Evolutionary conservation across 2,797 vertebrate genomes (phyloP).

Genomic region (Ficedula albicollis): DNA sequence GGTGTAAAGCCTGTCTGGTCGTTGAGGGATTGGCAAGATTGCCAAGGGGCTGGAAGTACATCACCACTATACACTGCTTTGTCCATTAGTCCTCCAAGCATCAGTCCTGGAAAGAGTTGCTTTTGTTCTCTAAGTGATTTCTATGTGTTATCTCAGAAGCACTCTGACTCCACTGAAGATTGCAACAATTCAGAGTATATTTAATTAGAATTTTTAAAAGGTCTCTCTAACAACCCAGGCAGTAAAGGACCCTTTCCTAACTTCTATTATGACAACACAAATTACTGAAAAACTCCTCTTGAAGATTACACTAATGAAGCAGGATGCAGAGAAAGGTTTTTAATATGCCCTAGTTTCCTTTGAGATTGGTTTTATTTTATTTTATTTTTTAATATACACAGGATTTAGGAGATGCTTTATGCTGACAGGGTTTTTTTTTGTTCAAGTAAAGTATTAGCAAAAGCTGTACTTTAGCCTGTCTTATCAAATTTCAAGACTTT

Average conservation of each 20-base stretch:
- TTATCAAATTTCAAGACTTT: constrained; percentile 15
- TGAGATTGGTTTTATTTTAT: neutral
- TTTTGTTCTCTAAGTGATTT: neutral
- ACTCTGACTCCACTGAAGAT: neutral
- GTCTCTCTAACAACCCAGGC: neutral
- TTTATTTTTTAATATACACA: constrained; percentile 48
- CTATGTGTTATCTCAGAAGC: neutral
- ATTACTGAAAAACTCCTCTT: neutral
- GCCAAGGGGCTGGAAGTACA: neutral
- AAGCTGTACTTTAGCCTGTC: neutral
- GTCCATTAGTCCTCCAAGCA: neutral
- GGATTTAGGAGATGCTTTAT: neutral
- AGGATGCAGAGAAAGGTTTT: neutral
- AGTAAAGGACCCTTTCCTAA: neutral
- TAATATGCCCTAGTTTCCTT: neutral
- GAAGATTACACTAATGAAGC: neutral
- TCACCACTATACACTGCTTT: neutral
- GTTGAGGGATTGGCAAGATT: neutral
- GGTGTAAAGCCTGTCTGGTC: neutral
- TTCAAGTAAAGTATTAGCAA: neutral
- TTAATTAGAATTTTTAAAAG: neutral
- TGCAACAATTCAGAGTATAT: neutral
- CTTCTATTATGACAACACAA: neutral
- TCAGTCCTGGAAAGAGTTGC: neutral
- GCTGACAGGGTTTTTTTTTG: neutral